phyloP scores from a whole-genome alignment of 2,888 invertebrate species.

The Pegoplata infirma region DNA sequence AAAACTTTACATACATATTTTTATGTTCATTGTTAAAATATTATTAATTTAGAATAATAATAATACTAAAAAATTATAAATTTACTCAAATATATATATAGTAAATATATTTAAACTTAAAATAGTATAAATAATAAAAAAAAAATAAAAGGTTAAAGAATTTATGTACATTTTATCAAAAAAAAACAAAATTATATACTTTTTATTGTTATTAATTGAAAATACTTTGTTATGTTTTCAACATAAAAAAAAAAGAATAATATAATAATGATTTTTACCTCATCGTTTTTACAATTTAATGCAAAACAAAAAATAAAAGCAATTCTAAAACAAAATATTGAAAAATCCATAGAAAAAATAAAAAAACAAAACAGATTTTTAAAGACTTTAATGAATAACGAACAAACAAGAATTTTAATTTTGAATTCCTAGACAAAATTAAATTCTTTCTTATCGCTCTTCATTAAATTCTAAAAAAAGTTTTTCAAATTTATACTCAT shows the following conservation, averaged over 20 bases:
- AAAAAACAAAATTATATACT: slow-evolving; percentile 21
- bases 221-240: slow-evolving; percentile 50
- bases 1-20: slow-evolving; percentile 37
- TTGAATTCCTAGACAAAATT: no score
- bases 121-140: slow-evolving; percentile 16
- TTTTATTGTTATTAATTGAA: slow-evolving; percentile 53
- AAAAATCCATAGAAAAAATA: slow-evolving; percentile 24
- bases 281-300: slow-evolving; percentile 63
- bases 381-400: neutral
- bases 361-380: slow-evolving; percentile 34
- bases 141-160: slow-evolving; percentile 22
- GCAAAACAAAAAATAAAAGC: slow-evolving; percentile 49
- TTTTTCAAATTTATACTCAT: neutral
- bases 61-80: slow-evolving; percentile 31
- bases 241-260: slow-evolving; percentile 19
- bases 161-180: slow-evolving; percentile 50
- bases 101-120: slow-evolving; percentile 34
- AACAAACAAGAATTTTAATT: neutral
- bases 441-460: no score
- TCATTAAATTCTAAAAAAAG: no score
- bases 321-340: slow-evolving; percentile 27
- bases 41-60: slow-evolving; percentile 36
- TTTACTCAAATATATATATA: slow-evolving; percentile 26
- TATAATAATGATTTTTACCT: slow-evolving; percentile 55
- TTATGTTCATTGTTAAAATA: slow-evolving; percentile 46